Evolutionary conservation across 2,797 vertebrate species (phyloP).

Genomic region (Molossus alvarezi): DNA sequence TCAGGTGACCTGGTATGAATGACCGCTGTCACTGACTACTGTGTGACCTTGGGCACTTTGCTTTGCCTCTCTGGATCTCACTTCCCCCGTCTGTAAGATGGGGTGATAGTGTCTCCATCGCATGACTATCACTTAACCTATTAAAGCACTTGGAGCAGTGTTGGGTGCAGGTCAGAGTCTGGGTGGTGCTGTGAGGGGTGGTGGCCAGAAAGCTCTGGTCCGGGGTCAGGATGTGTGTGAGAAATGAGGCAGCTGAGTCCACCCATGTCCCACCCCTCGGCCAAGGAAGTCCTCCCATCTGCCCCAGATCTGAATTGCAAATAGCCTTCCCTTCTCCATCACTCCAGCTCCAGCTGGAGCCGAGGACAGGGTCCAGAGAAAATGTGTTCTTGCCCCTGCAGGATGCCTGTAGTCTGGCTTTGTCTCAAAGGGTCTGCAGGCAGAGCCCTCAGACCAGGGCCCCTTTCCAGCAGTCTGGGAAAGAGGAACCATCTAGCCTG

Average conservation of each 20-base stretch:
- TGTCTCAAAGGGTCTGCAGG: constrained; percentile 63
- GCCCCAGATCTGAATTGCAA: constrained; percentile 84
- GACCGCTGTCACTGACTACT: background rate
- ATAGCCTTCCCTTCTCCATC: constrained; percentile 62
- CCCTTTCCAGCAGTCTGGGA: background rate
- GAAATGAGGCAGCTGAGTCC: constrained; percentile 78
- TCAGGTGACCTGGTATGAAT: background rate
- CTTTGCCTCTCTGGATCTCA: constrained; percentile 15
- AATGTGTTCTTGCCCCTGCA: background rate
- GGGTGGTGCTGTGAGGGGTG: background rate
- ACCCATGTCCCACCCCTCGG: constrained; percentile 22
- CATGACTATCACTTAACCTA: background rate
- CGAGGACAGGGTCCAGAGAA: constrained; percentile 55
- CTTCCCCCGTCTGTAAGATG: background rate
- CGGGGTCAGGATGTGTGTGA: constrained; percentile 2
- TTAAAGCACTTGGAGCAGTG: background rate
- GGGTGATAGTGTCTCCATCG: background rate
- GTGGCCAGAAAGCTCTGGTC: background rate
- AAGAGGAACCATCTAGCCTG: background rate
- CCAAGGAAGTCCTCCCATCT: constrained; percentile 74
- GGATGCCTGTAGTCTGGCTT: background rate
- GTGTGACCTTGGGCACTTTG: background rate
- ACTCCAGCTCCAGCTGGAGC: constrained; percentile 63
- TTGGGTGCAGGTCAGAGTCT: background rate
- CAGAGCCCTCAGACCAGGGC: constrained; percentile 11